These are phyloP conservation scores for Pammene aurita DNA, from an alignment of 2,888 invertebrate genomes.

Conservation along the genomic window DNA sequence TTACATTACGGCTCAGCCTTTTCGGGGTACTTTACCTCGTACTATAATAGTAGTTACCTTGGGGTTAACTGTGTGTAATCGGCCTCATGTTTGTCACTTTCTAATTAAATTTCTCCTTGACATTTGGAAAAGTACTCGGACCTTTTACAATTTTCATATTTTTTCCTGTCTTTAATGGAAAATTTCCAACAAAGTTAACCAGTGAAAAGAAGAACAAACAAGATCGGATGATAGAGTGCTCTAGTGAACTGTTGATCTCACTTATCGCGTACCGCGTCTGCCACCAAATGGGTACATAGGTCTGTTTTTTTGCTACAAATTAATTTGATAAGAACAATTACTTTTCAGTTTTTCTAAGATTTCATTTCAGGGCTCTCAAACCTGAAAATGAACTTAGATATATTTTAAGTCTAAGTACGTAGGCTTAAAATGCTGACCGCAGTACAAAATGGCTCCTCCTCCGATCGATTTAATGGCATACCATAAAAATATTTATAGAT, in stretches of 20 bases:
- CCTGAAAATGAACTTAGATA: too few relatives aligned
- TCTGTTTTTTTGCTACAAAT: too few relatives aligned
- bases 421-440: background rate
- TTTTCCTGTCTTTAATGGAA: too few relatives aligned
- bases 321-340: too few relatives aligned
- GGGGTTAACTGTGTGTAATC: slow-evolving; percentile 7
- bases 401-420: too few relatives aligned
- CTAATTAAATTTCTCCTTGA: slow-evolving; percentile 27
- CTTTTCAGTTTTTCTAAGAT: too few relatives aligned
- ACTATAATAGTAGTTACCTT: slow-evolving; percentile 6
- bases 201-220: background rate
- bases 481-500: slow-evolving; percentile 22
- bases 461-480: slow-evolving; percentile 7
- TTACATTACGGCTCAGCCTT: slow-evolving; percentile 10
- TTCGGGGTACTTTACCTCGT: slow-evolving; percentile 4
- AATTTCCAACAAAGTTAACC: background rate
- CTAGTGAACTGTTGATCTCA: slow-evolving; percentile 4
- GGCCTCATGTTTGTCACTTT: slow-evolving; percentile 27
- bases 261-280: background rate
- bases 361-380: too few relatives aligned
- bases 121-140: slow-evolving; percentile 9
- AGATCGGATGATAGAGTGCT: background rate
- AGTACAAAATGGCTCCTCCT: background rate
- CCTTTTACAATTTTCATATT: background rate
- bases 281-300: background rate